These are phyloP conservation scores for Bujurquina vittata DNA, from an alignment of 2,113 vertebrate species.

Conservation along the genomic window DNA sequence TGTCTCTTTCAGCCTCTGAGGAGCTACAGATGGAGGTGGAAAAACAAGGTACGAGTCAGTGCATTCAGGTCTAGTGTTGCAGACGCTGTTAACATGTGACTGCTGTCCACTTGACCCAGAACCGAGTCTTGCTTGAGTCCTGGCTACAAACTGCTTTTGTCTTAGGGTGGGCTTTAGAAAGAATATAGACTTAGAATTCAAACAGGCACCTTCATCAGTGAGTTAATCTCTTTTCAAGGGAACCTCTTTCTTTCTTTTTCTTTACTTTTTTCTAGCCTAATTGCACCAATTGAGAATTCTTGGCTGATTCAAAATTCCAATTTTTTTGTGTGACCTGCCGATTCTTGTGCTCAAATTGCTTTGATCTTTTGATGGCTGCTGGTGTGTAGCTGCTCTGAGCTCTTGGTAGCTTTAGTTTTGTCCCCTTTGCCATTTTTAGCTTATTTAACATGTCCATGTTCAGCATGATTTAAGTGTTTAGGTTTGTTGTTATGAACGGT, in stretches of 20 bases:
- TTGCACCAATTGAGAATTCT: neutral
- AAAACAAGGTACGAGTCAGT: constrained; percentile 64
- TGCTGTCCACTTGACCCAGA: neutral
- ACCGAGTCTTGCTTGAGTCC: neutral
- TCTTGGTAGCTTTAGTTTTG: neutral
- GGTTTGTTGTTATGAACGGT: neutral
- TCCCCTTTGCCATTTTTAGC: neutral
- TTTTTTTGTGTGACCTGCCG: neutral
- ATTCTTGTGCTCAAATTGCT: neutral
- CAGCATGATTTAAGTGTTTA: neutral
- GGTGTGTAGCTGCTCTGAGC: neutral
- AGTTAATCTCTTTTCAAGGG: neutral
- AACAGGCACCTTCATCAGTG: neutral
- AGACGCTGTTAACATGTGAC: neutral
- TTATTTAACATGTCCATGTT: neutral
- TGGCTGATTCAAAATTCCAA: neutral
- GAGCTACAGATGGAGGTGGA: constrained; percentile 59
- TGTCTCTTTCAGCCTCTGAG: constrained; percentile 66
- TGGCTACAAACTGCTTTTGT: neutral
- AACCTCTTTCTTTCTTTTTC: too few species aligned
- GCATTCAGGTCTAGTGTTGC: neutral
- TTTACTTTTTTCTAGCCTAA: neutral
- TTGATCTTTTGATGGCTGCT: neutral
- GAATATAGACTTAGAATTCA: neutral
- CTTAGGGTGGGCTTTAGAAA: neutral